phyloP scores from a whole-genome alignment of 2,888 invertebrate genomes.

The Pseudococcus viburni region DNA sequence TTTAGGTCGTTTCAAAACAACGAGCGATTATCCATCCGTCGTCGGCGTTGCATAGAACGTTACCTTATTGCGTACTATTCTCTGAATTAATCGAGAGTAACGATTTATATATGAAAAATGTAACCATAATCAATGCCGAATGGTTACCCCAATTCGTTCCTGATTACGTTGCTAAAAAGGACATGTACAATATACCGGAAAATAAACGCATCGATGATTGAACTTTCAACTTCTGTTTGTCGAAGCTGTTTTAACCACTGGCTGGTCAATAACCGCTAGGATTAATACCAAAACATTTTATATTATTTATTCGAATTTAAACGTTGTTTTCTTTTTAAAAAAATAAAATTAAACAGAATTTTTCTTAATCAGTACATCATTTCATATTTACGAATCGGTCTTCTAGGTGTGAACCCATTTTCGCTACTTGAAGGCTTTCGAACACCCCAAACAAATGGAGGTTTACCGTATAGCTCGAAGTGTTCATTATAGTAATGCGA shows the following conservation, averaged over 20 bases:
- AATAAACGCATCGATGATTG: neutral
- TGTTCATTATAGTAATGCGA: constrained; percentile 62
- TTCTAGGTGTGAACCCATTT: neutral
- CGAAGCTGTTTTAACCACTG: no score
- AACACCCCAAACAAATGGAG: constrained; percentile 52
- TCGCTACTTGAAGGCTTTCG: neutral
- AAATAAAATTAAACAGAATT: neutral
- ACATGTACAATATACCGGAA: constrained; percentile 5
- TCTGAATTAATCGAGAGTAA: constrained; percentile 90
- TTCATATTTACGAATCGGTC: neutral
- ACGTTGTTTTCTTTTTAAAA: neutral
- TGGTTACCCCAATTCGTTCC: constrained; percentile 80
- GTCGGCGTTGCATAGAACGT: constrained; percentile 79
- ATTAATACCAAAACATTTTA: no score
- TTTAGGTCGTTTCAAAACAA: constrained; percentile 77
- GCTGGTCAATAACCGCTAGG: no score
- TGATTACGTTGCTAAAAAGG: constrained; percentile 51
- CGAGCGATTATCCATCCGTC: constrained; percentile 88
- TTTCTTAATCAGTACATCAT: neutral
- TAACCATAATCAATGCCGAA: constrained; percentile 84
- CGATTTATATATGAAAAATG: constrained; percentile 84
- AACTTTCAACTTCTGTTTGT: neutral
- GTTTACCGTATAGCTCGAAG: constrained; percentile 55
- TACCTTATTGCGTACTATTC: constrained; percentile 83
- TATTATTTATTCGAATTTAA: no score